Evolutionary conservation across 2,113 vertebrate species (phyloP).

Genomic region (Perccottus glenii): DNA sequence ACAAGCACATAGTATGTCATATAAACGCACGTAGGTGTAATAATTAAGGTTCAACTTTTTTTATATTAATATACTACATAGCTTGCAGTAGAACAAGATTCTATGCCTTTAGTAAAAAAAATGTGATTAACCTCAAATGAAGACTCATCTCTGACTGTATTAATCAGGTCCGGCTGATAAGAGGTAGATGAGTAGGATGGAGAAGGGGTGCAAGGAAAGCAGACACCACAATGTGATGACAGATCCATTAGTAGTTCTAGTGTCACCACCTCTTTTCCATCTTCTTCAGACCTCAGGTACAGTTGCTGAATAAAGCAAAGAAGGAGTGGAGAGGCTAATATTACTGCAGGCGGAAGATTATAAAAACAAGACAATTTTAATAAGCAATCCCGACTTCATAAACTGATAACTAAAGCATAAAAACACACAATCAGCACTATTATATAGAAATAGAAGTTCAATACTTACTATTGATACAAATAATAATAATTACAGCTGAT

Average conservation of each 20-base stretch:
- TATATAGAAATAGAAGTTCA: too few relatives aligned
- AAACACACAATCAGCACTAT: too few relatives aligned
- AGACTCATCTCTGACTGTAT: conserved; percentile 84
- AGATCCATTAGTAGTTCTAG: conserved; percentile 88
- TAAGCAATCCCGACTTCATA: too few relatives aligned
- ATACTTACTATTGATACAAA: too few relatives aligned
- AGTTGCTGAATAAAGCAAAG: conserved; percentile 54
- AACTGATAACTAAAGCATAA: too few relatives aligned
- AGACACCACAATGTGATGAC: conserved; percentile 84
- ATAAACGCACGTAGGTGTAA: too few relatives aligned
- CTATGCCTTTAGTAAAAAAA: neutral
- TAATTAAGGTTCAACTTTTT: too few relatives aligned
- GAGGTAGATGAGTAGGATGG: conserved; percentile 71
- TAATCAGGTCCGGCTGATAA: conserved; percentile 70
- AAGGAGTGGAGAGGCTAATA: neutral
- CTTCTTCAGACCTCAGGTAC: conserved; percentile 60
- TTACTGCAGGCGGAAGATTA: neutral
- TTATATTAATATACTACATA: too few relatives aligned
- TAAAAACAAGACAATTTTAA: neutral
- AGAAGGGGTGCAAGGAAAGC: conserved; percentile 79
- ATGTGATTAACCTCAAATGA: conserved; percentile 71
- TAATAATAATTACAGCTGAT: too few relatives aligned
- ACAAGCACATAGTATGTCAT: neutral
- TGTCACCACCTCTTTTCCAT: conserved; percentile 82
- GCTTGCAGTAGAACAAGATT: too few relatives aligned